Percentiles rank a stretch among this genome's conserved stretches.
Evolutionary conservation across 2,888 invertebrate genomes (phyloP).

Genomic region (Ephialtes manifestator): DNA sequence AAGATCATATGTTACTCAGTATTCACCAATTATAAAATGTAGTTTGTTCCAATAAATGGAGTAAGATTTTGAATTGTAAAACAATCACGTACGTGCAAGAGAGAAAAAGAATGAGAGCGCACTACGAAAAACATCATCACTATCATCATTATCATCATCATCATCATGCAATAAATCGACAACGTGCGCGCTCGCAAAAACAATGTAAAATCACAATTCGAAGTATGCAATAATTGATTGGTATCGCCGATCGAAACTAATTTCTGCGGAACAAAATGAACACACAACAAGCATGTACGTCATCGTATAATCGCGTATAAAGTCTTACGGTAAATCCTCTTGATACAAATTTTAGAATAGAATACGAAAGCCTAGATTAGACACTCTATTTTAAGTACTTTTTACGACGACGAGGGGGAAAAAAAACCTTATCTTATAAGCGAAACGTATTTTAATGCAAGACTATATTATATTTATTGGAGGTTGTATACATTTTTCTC

Average conservation of each 20-base stretch:
- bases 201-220: slow-evolving; percentile 27
- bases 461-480: slow-evolving; percentile 81
- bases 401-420: slow-evolving; percentile 75
- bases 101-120: background rate
- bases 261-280: slow-evolving; percentile 55
- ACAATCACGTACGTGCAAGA: slow-evolving; percentile 26
- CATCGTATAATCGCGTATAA: slow-evolving; percentile 76
- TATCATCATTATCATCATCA: background rate
- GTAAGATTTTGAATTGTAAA: slow-evolving; percentile 68
- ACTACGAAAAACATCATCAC: background rate
- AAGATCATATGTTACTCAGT: slow-evolving; percentile 76
- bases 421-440: slow-evolving; percentile 72
- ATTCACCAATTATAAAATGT: slow-evolving; percentile 74
- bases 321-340: slow-evolving; percentile 70
- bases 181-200: background rate
- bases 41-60: slow-evolving; percentile 57
- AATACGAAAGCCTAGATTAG: slow-evolving; percentile 81
- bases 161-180: slow-evolving; percentile 12
- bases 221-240: slow-evolving; percentile 59
- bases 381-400: slow-evolving; percentile 83
- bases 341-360: slow-evolving; percentile 79
- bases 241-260: slow-evolving; percentile 66
- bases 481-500: slow-evolving; percentile 78
- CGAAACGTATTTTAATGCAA: slow-evolving; percentile 77
- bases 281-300: slow-evolving; percentile 69